Evolutionary conservation across 2,888 invertebrate species (phyloP).

Genomic region (Phengaris arion): DNA sequence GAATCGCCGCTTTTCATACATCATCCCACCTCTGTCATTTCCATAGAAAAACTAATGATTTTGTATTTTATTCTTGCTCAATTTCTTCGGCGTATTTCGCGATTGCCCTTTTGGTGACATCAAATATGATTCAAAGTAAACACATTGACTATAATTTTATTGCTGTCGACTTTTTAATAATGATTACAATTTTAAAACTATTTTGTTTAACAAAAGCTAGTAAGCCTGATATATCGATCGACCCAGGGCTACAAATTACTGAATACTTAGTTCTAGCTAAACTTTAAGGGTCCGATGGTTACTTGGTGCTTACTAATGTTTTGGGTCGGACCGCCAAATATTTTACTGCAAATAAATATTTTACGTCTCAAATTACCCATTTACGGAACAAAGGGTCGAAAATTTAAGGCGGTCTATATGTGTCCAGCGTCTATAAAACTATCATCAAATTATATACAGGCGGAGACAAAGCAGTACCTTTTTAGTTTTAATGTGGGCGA

Average conservation of each 20-base stretch:
- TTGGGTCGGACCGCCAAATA: neutral
- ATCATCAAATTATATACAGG: constrained; percentile 17
- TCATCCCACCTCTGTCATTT: too few species aligned
- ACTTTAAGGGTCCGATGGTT: neutral
- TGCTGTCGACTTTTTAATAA: too few species aligned
- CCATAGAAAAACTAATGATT: too few species aligned
- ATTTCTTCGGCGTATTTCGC: too few species aligned
- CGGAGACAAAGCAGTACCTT: constrained; percentile 7
- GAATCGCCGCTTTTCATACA: too few species aligned
- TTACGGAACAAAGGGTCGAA: constrained; percentile 19
- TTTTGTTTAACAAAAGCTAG: constrained; percentile 6
- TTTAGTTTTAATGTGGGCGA: constrained; percentile 36
- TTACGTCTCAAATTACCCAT: constrained; percentile 18
- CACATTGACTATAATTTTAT: too few species aligned
- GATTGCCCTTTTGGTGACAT: too few species aligned
- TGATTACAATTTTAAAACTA: neutral
- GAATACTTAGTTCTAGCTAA: neutral
- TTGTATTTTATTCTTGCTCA: too few species aligned
- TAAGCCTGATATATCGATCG: neutral
- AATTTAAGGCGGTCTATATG: neutral
- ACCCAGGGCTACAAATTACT: neutral
- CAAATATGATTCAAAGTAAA: too few species aligned
- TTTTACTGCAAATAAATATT: constrained; percentile 19
- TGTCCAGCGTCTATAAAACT: constrained; percentile 16
- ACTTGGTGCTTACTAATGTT: neutral